Evolutionary conservation across 2,113 vertebrate genomes (phyloP).

Genomic region (Lycocorax pyrrhopterus): DNA sequence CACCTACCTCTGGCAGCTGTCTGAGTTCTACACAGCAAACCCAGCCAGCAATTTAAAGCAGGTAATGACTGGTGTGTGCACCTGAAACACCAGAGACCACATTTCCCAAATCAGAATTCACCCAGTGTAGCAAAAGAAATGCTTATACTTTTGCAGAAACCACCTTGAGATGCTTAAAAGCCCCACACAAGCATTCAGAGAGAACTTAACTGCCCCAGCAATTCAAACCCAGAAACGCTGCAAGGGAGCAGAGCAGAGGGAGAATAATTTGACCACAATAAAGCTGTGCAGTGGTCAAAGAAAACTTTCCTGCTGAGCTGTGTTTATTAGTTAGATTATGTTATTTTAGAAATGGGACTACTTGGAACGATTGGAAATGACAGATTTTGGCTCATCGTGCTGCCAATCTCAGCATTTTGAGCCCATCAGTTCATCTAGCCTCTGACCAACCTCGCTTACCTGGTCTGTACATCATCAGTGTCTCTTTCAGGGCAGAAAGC

Average conservation of each 20-base stretch:
- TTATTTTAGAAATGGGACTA: not conserved
- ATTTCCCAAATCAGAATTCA: not conserved
- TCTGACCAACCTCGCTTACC: not conserved
- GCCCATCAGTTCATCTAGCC: not conserved
- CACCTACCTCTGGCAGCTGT: conserved; percentile 14
- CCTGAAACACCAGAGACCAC: not conserved
- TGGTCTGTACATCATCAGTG: not conserved
- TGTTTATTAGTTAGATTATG: not conserved
- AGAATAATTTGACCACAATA: not conserved
- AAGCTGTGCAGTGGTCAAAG: not conserved
- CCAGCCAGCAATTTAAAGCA: not conserved
- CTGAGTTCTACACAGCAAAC: not conserved
- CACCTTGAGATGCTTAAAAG: not conserved
- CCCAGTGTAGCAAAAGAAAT: not conserved
- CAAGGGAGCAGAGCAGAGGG: not conserved
- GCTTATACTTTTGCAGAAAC: not conserved
- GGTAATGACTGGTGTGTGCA: not conserved
- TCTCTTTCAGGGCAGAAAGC: not conserved
- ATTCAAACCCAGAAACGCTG: not conserved
- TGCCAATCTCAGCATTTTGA: not conserved
- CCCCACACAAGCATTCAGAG: not conserved
- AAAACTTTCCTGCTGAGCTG: not conserved
- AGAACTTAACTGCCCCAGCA: not conserved
- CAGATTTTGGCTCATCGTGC: not conserved
- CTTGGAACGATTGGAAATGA: not conserved